Evolutionary conservation across 2,888 invertebrate species (phyloP), one percentile per base, ranked within the genome.

Genomic region (Dicycla oo): DNA sequence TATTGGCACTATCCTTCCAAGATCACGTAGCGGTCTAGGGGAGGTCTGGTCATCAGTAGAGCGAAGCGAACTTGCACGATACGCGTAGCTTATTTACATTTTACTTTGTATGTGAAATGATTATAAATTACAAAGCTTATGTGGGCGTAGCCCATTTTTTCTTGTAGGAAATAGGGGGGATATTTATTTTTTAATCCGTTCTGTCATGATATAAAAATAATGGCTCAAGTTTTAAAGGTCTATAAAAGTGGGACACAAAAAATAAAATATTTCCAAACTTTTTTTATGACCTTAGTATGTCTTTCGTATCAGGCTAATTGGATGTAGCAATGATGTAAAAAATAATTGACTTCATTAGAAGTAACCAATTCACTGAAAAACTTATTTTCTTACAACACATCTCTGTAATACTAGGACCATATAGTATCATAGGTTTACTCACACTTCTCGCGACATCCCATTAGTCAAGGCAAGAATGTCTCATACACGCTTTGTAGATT

Each of bases 21-120:
- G 77, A 76, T 77, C 71, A 76, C 53, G 18, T 15, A 23, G 47
- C 11, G 11, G 30, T 71, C 72, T 77, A 81, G 64, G 67, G 67
- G 67, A 81, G 72, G 66, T 64, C 26, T 75, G 34, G 6, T 43
- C 30, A 53, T 43, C 82, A 81, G 56, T 34, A 47, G 79, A 79
- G 67, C 82, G 79, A 67, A 53, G 43, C 72, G 56, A 81, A 57
- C 61, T 56, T 20, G 34, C 78, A 79, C 78, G 80, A 67, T 64
- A 78, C 38, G 58, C 8, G 30, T 63, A 65, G 20, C 69, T 70
- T 49, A 79, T 81, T 79, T 62, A 49, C 81, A 77, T 81, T 64
- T 77, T 57, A 71, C 61, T 68, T 81, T 78, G 54, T 78, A 69
- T 66, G 61, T 53, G 51, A 64, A 67, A 43, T 71, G 30, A 81